These are phyloP conservation scores for Ephialtes manifestator DNA, from an alignment of 2,888 invertebrate genomes.

Conservation along the genomic window DNA sequence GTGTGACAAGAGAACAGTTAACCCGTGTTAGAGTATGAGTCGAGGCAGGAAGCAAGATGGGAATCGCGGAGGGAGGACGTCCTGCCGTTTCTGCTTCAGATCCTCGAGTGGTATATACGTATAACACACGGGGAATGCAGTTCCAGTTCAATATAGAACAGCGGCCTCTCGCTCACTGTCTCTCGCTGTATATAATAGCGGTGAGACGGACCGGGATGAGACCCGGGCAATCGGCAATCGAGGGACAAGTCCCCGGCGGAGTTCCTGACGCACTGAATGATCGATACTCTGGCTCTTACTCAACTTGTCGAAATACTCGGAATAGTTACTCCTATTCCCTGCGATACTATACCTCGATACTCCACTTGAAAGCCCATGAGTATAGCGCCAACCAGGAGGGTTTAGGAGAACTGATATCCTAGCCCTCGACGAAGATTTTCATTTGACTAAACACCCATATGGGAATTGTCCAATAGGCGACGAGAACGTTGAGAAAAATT, in stretches of 20 bases:
- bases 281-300: conserved; percentile 39
- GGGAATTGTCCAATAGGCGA: conserved; percentile 1
- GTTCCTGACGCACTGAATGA: conserved; percentile 37
- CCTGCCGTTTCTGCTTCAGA: conserved; percentile 22
- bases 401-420: conserved; percentile 12
- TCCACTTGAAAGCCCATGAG: conserved; percentile 14
- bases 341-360: not conserved
- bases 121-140: conserved; percentile 33
- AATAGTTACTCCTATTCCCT: conserved; percentile 18
- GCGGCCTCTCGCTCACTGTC: conserved; percentile 1
- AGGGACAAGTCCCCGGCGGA: conserved; percentile 38
- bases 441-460: conserved; percentile 14
- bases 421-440: conserved; percentile 4
- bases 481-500: not conserved
- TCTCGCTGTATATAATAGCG: conserved; percentile 35
- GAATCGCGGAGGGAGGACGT: conserved; percentile 36
- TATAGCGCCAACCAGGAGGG: not conserved
- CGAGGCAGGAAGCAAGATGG: conserved; percentile 36
- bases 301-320: conserved; percentile 33
- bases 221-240: conserved; percentile 49
- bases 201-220: conserved; percentile 24
- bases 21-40: conserved; percentile 21
- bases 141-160: not conserved
- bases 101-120: conserved; percentile 5
- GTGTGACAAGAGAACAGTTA: conserved; percentile 54